phyloP scores from a whole-genome alignment of 2,113 vertebrate species.

The Dasyornis broadbenti region DNA sequence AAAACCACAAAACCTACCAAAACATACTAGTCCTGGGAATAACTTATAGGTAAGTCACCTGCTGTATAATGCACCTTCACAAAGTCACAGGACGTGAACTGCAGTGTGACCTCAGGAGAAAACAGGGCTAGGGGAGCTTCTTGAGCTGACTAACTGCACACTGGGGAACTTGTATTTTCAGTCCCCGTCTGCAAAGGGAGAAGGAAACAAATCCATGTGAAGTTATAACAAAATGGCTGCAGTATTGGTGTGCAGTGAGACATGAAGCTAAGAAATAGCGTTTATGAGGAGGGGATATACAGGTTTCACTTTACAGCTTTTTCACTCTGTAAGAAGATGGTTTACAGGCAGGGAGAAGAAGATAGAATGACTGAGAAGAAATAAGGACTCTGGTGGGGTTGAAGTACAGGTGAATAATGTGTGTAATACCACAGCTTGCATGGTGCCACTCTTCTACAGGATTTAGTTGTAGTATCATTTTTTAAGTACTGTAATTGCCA shows the following conservation, averaged over 20 bases:
- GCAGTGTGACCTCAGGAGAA: not conserved
- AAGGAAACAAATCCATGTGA: not conserved
- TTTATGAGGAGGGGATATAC: not conserved
- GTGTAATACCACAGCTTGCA: not conserved
- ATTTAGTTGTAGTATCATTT: not conserved
- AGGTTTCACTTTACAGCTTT: not conserved
- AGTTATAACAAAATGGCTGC: not conserved
- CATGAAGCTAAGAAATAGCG: not conserved
- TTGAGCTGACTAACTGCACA: not conserved
- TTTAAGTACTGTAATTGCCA: not conserved
- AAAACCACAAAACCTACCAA: not conserved
- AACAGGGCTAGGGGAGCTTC: not conserved
- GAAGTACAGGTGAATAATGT: not conserved
- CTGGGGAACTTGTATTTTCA: not conserved
- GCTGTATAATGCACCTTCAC: not conserved
- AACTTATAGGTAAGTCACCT: not conserved
- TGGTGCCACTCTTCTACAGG: not conserved
- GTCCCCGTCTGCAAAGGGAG: not conserved
- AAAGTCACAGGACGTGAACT: not conserved
- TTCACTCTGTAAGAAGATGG: not conserved
- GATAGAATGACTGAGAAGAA: not conserved
- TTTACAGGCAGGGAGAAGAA: not conserved
- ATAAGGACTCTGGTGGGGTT: not conserved
- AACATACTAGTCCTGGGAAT: not conserved
- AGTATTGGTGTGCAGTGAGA: not conserved